These are phyloP conservation scores for Operophtera brumata DNA, from an alignment of 2,888 invertebrate species.

Conservation along the genomic window DNA sequence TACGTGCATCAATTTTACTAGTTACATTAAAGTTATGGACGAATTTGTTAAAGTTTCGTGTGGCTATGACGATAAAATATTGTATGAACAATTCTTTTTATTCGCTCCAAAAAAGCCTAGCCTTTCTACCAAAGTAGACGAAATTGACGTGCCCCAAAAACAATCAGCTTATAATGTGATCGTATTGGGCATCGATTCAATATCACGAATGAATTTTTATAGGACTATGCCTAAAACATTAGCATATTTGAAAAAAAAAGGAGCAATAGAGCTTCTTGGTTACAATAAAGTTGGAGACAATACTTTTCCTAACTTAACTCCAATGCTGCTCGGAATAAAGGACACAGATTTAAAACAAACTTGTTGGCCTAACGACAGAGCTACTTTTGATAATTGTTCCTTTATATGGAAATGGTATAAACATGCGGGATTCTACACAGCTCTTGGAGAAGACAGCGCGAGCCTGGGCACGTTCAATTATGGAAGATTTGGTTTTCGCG, in stretches of 20 bases:
- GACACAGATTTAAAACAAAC: constrained; percentile 82
- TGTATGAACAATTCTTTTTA: constrained; percentile 86
- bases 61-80: constrained; percentile 56
- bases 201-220: constrained; percentile 91
- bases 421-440: constrained; percentile 86
- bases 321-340: constrained; percentile 87
- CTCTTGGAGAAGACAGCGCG: constrained; percentile 91
- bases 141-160: constrained; percentile 39
- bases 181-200: constrained; percentile 90
- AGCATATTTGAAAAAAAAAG: constrained; percentile 80
- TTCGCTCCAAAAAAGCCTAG: constrained; percentile 78
- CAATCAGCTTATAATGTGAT: constrained; percentile 83
- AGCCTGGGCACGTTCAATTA: constrained; percentile 91
- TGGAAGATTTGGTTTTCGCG: constrained; percentile 86
- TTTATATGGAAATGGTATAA: constrained; percentile 92
- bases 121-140: constrained; percentile 37
- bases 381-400: constrained; percentile 88
- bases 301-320: constrained; percentile 94
- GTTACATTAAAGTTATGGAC: constrained; percentile 64
- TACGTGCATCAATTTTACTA: constrained; percentile 72
- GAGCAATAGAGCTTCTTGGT: constrained; percentile 89
- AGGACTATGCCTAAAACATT: constrained; percentile 90
- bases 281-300: constrained; percentile 97
- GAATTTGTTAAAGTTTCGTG: constrained; percentile 88
- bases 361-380: constrained; percentile 82